Base-by-base conservation (phyloP, 1,140 invertebrate genomes). In the Sinonovacula constricta region DNA sequence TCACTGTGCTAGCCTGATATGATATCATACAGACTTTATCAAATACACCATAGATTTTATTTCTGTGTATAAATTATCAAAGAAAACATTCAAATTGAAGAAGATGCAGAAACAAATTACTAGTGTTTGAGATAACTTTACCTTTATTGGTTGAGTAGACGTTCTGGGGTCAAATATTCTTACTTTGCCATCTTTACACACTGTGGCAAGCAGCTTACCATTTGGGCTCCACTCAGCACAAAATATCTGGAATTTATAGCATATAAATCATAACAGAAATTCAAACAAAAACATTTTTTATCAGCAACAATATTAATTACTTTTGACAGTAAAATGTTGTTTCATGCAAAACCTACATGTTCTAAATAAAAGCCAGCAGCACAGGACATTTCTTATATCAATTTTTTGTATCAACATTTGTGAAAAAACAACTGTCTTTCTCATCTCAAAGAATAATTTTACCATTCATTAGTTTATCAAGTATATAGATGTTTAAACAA, bases 191-290 rank as follows among this genome's bases (percentile, higher is more conserved):
- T 98, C 97, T 89, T 97, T 97, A 90, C 96, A 96, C 0, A 96
- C 94, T 4, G 95, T 97, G 10, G 96, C 96, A 53, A 97, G 93
- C 86, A 93, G 94, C 10, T 93, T 93, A 0, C 97, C 97, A 88
- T 96, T 96, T 0, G 95, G 95, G 76, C 96, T 97, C 97, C 97
- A 99, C 7, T 95, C 95, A 60, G 97, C 92, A 75, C 95, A 95
- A 80, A 97, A 98, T 88, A 98, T 96, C 92, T 94, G 88, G 3
- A 60, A 67, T 26, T 18, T 31, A 28, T 10, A 45, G 14, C 15
- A 57, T 22, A 57, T 7, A 5, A 12, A 34, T 63, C n/a, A n/a
- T n/a, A n/a, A n/a, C n/a, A 49, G n/a, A 12, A 12, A 49, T 49
- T 12, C n/a, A 12, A 49, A 49, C 45, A 49, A 49, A 49, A 49